A percentile compares a stretch with the other conserved stretches of the same genome.
phyloP scores from a whole-genome alignment of 2,888 invertebrate genomes.

The Periphyllus acericola region DNA sequence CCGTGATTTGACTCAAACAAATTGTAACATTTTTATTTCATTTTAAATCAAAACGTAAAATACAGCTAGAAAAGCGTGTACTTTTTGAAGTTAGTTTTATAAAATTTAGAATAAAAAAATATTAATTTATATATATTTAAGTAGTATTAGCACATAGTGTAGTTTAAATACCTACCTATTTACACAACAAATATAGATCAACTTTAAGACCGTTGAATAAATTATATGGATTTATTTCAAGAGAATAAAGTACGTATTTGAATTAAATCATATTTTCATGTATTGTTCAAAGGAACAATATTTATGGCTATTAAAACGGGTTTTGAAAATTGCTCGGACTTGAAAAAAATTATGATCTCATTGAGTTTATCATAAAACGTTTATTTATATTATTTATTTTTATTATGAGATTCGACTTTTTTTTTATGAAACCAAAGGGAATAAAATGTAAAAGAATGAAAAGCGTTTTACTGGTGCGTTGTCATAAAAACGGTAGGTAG shows the following conservation, averaged over 20 bases:
- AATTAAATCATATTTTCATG: too few species aligned
- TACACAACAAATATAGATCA: too few species aligned
- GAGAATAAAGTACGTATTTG: too few species aligned
- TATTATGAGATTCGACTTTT: slow-evolving; percentile 11
- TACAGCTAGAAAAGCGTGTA: background rate
- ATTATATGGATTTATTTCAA: too few species aligned
- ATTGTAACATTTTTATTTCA: too few species aligned
- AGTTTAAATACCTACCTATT: too few species aligned
- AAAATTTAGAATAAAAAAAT: too few species aligned
- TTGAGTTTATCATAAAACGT: background rate
- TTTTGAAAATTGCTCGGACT: background rate
- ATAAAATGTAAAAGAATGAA: slow-evolving; percentile 25
- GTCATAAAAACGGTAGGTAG: slow-evolving; percentile 26
- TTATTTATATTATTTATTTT: slow-evolving; percentile 12
- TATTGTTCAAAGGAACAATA: too few species aligned
- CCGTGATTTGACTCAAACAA: background rate
- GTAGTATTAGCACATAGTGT: too few species aligned
- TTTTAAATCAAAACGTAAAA: background rate
- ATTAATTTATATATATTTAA: too few species aligned
- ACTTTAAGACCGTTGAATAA: too few species aligned
- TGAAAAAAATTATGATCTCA: background rate
- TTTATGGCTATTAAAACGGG: background rate
- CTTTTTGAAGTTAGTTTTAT: too few species aligned
- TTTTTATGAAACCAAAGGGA: background rate
- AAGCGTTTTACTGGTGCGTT: slow-evolving; percentile 26